Conservation (phyloP, 1,140 invertebrate species). For the Zaprionus lachaisei region DNA sequence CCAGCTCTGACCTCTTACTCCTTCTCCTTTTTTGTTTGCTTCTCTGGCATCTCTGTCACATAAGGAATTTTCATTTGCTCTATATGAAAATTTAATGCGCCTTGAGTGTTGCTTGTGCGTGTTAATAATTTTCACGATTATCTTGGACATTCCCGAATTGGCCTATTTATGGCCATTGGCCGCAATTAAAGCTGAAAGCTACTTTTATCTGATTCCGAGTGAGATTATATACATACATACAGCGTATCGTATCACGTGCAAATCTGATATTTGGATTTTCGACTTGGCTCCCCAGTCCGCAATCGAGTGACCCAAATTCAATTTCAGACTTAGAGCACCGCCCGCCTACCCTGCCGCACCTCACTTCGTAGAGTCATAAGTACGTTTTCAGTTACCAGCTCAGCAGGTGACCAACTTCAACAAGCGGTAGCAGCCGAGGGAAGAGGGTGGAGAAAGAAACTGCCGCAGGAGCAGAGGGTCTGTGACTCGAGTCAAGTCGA, state of each 20-base stretch:
- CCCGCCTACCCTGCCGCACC: constrained; percentile 7
- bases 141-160: constrained; percentile 33
- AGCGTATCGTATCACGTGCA: constrained; percentile 38
- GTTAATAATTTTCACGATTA: constrained; percentile 64
- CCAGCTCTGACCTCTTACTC: background rate
- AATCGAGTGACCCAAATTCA: constrained; percentile 76
- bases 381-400: constrained; percentile 80
- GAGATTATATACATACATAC: background rate
- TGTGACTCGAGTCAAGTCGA: constrained; percentile 17
- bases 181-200: constrained; percentile 15
- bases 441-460: background rate
- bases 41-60: constrained; percentile 25
- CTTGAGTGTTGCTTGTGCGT: constrained; percentile 48
- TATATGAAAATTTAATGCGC: constrained; percentile 74
- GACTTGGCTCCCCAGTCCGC: constrained; percentile 31
- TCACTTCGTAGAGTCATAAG: constrained; percentile 54
- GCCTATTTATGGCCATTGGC: background rate
- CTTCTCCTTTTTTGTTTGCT: background rate
- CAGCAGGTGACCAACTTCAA: constrained; percentile 64
- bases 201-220: constrained; percentile 1
- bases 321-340: constrained; percentile 56
- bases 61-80: constrained; percentile 62
- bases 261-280: constrained; percentile 34
- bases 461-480: constrained; percentile 15
- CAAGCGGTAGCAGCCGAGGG: background rate